Evolutionary conservation across 1,140 invertebrate genomes (phyloP), one percentile per base, ranked within the genome.

Genomic region (Polypedilum pembai): DNA sequence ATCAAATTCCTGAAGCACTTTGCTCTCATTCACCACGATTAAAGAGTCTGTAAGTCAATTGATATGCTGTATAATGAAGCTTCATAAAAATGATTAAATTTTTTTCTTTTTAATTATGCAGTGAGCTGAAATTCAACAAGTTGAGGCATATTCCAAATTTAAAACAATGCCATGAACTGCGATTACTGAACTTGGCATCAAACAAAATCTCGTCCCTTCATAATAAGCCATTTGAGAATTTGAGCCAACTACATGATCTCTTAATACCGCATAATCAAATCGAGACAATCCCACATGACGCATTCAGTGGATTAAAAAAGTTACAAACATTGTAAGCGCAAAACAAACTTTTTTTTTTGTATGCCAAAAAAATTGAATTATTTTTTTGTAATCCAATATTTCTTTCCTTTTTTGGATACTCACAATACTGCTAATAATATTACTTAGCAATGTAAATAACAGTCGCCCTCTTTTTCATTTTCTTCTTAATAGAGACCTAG

Each of bases 161-260:
- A 76, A 85, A 83, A 75, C 85, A 87, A 73, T 94, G 92, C 83
- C 84, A 83, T 75, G 88, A 94, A 78, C 88, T 96, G 73, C 86
- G 91, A 79, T 88, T 94, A 78, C 85, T 97, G 94, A 93, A 97
- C 84, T 85, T 98, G 81, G 91, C 93, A 21, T 90, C 89, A 79
- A 98, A 98, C 84, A 83, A 85, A 77, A 93, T 98, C 77, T 82
- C 83, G 41, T 85, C 87, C 5, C 78, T 97, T 75, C 86, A 88
- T 72, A 89, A 88, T 8, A 85, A 85, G 33, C 87, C 88, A 0
- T 95, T 97, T 80, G 82, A 83, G 40, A 89, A 87, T 18, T 86
- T 94, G 75, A 83, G 82, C 18, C 86, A 88, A 74, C 85, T 98
- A 74, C 91, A 93, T 76, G 95, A 98, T 85, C 84, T 98, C 41